These are phyloP conservation scores for Eunapius fragilis DNA, from an alignment of 37 sponge, comb jelly and placozoan species.

Conservation along the genomic window DNA sequence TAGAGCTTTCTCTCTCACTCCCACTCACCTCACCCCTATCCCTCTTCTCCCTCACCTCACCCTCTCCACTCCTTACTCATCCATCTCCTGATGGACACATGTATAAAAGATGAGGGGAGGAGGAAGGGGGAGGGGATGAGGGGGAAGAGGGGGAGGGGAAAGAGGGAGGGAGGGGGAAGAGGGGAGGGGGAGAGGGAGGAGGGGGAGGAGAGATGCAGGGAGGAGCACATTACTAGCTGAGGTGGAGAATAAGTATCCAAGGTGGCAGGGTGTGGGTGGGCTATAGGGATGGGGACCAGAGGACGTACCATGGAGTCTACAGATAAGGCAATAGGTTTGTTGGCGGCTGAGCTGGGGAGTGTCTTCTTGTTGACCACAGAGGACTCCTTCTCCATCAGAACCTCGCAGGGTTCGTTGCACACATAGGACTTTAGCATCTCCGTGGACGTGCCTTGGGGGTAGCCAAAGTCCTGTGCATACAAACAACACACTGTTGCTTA, in stretches of 20 bases:
- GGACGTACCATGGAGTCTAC: constrained; percentile 67
- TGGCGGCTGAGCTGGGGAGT: constrained; percentile 83
- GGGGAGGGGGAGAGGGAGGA: not conserved
- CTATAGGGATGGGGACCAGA: not conserved
- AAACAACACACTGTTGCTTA: too few species aligned
- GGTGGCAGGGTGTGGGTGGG: too few species aligned
- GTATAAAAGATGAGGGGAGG: too few species aligned
- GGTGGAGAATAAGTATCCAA: too few species aligned
- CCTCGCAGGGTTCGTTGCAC: constrained; percentile 75
- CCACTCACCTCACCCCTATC: too few species aligned
- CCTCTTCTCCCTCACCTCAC: too few species aligned
- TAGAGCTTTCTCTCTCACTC: too few species aligned
- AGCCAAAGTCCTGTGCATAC: constrained; percentile 86
- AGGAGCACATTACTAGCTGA: too few species aligned
- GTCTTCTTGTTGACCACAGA: constrained; percentile 13
- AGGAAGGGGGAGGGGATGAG: too few species aligned
- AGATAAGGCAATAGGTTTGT: constrained; percentile 84
- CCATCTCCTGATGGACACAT: too few species aligned
- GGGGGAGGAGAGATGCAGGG: not conserved
- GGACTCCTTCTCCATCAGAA: constrained; percentile 42
- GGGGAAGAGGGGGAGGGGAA: too few species aligned
- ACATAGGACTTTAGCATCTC: constrained; percentile 91
- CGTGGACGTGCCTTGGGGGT: constrained; percentile 88
- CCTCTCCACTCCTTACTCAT: too few species aligned
- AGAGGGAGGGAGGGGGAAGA: not conserved